Evolutionary conservation across 2,888 invertebrate genomes (phyloP).

Genomic region (Meganola albula): DNA sequence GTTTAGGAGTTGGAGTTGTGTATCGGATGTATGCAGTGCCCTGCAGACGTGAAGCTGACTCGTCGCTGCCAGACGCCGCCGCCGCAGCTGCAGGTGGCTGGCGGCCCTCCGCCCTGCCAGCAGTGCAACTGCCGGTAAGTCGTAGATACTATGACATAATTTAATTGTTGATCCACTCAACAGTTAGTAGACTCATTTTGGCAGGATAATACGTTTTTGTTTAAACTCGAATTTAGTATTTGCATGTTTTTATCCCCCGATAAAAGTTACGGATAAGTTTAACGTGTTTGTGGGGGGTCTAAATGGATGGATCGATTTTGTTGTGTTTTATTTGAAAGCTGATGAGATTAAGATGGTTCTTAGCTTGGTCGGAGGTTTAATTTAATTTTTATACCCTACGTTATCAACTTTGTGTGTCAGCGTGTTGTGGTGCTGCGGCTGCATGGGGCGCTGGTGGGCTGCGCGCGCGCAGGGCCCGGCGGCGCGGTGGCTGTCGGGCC

Average conservation of each 20-base stretch:
- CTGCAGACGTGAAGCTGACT: constrained; percentile 87
- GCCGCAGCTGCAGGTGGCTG: constrained; percentile 38
- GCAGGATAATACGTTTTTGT: too few relatives aligned
- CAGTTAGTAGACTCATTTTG: too few relatives aligned
- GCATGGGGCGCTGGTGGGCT: constrained; percentile 93
- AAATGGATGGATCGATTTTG: too few relatives aligned
- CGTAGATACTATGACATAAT: too few relatives aligned
- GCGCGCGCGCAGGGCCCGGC: constrained; percentile 85
- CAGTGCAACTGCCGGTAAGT: constrained; percentile 58
- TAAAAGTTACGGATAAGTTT: too few relatives aligned
- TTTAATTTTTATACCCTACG: not conserved
- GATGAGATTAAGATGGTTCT: constrained; percentile 1
- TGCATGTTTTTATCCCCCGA: too few relatives aligned
- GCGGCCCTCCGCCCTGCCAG: constrained; percentile 64
- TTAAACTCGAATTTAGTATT: too few relatives aligned
- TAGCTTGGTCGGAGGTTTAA: not conserved
- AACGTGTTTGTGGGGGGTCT: too few relatives aligned
- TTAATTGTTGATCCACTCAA: too few relatives aligned
- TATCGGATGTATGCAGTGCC: constrained; percentile 91
- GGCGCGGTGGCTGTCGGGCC: constrained; percentile 87
- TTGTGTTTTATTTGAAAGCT: not conserved
- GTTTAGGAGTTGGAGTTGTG: constrained; percentile 86
- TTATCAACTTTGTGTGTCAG: constrained; percentile 59
- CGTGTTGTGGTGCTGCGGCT: constrained; percentile 93
- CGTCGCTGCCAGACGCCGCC: constrained; percentile 80